Base-by-base conservation (phyloP, 2,888 invertebrate genomes). In the Perithous albicinctus region DNA sequence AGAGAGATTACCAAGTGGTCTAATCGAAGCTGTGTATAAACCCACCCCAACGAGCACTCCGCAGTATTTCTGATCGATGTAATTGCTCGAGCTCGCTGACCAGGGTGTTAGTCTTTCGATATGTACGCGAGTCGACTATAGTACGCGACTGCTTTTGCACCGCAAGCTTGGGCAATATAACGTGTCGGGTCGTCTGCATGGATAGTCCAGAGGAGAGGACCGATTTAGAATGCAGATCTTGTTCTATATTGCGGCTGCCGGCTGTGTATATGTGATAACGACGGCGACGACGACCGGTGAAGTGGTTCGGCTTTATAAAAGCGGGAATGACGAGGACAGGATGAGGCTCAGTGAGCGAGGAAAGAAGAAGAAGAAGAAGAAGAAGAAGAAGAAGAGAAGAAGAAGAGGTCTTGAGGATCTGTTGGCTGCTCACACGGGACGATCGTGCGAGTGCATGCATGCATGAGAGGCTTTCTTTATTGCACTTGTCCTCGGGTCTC, bases 191-290 rank as follows among this genome's bases (percentile, higher is more conserved):
- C 48, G 46, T 59, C 67, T 48, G 59, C 41, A 66, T 63, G 56
- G 70, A 82, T 82, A 70, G 77, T 82, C 70, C 70, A 29, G 66
- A 15, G 74, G 72, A 23, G 74, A 73, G 43, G 26, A 75, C 78
- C 75, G 84, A 84, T 83, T 80, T 84, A 78, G 69, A 81, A 83
- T 79, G 83, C 77, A 82, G 80, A 85, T 83, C 79, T 83, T 72
- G 80, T 78, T 79, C 85, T 78, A 74, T 76, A 84, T 80, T 74
- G 64, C 70, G 29, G 29, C 66, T 29, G 56, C n/a, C 29, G 18
- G 54, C n/a, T 15, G 29, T 59, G 32, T 70, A 29, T 70, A 15
- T 56, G 63, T 32, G 78, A 81, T 78, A 70, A 81, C 77, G 78
- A 77, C 35, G 51, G 38, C 67, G 61, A 54, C 38, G 78, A 72